A percentile compares a stretch with the other conserved stretches of the same genome.
Conservation (phyloP, 1,140 invertebrate species). For the Psix sp. region DNA sequence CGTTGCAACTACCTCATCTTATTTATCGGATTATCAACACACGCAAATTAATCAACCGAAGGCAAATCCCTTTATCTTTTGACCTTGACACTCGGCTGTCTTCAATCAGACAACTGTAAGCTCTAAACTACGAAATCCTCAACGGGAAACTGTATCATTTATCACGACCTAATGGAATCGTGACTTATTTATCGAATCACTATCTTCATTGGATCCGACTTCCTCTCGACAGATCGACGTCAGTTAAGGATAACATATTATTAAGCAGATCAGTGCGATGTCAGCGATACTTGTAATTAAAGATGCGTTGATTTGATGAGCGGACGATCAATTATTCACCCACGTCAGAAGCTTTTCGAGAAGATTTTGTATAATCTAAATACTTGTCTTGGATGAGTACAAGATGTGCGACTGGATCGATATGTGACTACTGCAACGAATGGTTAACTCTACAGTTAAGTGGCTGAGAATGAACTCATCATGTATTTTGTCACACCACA, state of each 20-base stretch:
- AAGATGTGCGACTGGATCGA: slow-evolving; percentile 18
- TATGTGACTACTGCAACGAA: slow-evolving; percentile 14
- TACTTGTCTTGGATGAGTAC: too few relatives aligned
- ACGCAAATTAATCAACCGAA: slow-evolving; percentile 1
- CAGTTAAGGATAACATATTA: slow-evolving; percentile 33
- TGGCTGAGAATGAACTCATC: slow-evolving; percentile 52
- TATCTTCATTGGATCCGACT: slow-evolving; percentile 29
- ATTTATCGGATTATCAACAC: slow-evolving; percentile 26
- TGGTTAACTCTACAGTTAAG: slow-evolving; percentile 51
- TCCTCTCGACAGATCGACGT: slow-evolving; percentile 19
- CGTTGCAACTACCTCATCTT: slow-evolving; percentile 14
- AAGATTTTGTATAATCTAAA: too few relatives aligned
- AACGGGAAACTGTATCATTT: slow-evolving; percentile 29
- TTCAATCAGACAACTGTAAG: slow-evolving; percentile 1
- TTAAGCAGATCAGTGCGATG: slow-evolving; percentile 38
- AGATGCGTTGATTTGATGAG: too few relatives aligned
- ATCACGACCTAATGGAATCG: slow-evolving; percentile 43
- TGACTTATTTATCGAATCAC: slow-evolving; percentile 50
- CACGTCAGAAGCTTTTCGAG: too few relatives aligned
- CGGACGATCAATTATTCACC: too few relatives aligned
- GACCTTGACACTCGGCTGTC: not conserved
- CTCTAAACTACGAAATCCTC: not conserved
- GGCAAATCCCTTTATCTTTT: slow-evolving; percentile 4
- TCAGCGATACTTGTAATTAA: slow-evolving; percentile 25
- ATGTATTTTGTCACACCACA: slow-evolving; percentile 62